A percentile compares a stretch with the other conserved stretches of the same genome.
phyloP scores from a whole-genome alignment of 2,113 vertebrate genomes.

The Gymnobelideus leadbeateri region DNA sequence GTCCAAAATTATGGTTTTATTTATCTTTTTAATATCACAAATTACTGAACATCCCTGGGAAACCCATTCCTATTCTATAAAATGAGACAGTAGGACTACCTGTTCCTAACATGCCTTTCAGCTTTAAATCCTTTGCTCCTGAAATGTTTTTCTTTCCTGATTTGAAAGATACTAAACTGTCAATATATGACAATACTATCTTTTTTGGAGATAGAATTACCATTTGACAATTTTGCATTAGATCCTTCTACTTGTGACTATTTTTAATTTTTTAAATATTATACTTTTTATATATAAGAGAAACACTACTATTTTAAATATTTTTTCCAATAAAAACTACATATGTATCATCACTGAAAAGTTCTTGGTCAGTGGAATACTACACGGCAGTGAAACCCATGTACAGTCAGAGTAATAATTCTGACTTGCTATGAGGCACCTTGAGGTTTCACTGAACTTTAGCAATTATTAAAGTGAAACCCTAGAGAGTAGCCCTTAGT shows the following conservation, averaged over 20 bases:
- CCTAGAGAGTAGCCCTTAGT: too few species aligned
- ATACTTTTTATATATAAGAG: not conserved
- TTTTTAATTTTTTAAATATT: not conserved
- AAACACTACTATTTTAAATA: not conserved
- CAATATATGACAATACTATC: too few species aligned
- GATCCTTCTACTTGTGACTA: slow-evolving; percentile 30
- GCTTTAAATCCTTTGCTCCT: not conserved
- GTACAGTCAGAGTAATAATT: not conserved
- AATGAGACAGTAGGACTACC: too few species aligned
- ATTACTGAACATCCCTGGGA: too few species aligned
- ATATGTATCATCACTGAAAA: accelerated
- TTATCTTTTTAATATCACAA: too few species aligned
- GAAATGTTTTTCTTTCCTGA: not conserved
- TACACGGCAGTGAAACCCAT: slow-evolving; percentile 32
- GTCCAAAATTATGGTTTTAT: too few species aligned
- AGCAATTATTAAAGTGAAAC: not conserved
- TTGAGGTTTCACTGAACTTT: slow-evolving; percentile 52
- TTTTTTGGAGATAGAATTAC: not conserved
- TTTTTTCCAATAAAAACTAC: not conserved
- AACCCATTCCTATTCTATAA: too few species aligned
- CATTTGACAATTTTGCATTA: slow-evolving; percentile 18
- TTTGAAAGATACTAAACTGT: too few species aligned
- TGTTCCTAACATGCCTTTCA: not conserved
- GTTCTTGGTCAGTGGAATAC: slow-evolving; percentile 8
- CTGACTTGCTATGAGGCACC: slow-evolving; percentile 9